Evolutionary conservation across 2,797 vertebrate genomes (phyloP).

Genomic region (Chiroxiphia lanceolata): DNA sequence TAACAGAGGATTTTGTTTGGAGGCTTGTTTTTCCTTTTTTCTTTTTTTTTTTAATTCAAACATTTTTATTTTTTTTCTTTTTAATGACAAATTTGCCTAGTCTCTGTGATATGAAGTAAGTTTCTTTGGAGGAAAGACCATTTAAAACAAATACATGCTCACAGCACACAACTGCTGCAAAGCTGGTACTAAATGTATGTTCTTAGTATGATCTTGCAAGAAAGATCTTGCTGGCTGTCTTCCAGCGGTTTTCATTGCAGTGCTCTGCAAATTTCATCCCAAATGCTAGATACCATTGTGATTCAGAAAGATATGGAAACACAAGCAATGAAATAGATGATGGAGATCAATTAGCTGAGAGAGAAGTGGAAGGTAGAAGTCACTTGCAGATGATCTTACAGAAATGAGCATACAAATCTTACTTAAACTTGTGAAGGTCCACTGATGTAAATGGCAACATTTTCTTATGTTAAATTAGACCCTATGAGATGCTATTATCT

Average conservation of each 20-base stretch:
- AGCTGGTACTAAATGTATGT: not conserved
- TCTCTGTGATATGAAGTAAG: not conserved
- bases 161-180: not conserved
- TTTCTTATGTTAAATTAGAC: not conserved
- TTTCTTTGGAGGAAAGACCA: not conserved
- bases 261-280: not conserved
- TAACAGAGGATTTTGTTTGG: not conserved
- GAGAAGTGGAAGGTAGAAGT: not conserved
- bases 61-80: not conserved
- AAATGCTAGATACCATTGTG: not conserved
- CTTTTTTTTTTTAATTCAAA: not conserved
- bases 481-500: not conserved
- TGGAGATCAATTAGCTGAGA: not conserved
- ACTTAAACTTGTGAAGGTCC: not conserved
- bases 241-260: not conserved
- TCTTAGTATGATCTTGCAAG: not conserved
- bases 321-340: rapidly evolving
- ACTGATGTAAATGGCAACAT: not conserved
- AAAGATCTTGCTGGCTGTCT: not conserved
- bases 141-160: not conserved
- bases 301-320: not conserved
- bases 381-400: not conserved
- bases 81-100: not conserved
- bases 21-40: not conserved
- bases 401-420: not conserved